Evolutionary conservation across 2,113 vertebrate species (phyloP).

Genomic region (Tragelaphus imberbis): DNA sequence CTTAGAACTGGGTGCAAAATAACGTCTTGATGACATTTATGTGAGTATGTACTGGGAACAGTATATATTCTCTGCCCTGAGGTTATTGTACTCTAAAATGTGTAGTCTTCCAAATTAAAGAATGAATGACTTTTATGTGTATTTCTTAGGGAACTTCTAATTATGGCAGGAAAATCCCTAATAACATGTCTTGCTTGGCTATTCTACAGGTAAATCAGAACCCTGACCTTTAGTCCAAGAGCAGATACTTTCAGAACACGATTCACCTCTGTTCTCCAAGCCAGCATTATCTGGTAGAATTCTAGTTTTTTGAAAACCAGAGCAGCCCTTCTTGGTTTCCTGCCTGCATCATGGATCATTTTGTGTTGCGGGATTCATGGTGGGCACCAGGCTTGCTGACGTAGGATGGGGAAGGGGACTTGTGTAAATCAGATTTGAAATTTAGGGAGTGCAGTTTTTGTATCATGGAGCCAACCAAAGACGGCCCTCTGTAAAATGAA

Average conservation of each 20-base stretch:
- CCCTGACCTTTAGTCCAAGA: not conserved
- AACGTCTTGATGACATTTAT: slow-evolving; percentile 22
- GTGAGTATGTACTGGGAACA: not conserved
- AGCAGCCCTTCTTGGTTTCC: not conserved
- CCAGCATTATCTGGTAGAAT: not conserved
- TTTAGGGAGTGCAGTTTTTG: not conserved
- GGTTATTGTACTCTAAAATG: slow-evolving; percentile 2
- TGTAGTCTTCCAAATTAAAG: slow-evolving; percentile 30
- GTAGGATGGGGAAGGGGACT: not conserved
- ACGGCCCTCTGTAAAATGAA: not conserved
- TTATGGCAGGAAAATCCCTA: not conserved
- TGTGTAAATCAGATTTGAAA: not conserved
- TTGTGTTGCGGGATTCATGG: not conserved
- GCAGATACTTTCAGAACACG: not conserved
- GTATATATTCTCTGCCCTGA: not conserved
- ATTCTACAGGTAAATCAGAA: not conserved
- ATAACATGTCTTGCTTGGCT: not conserved
- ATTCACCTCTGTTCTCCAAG: not conserved
- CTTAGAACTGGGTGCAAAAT: slow-evolving; percentile 20
- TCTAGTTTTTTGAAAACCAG: not conserved
- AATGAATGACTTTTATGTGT: not conserved
- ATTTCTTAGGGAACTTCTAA: not conserved
- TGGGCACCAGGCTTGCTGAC: not conserved
- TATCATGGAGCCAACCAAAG: not conserved
- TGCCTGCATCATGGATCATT: not conserved